phyloP scores from a whole-genome alignment of 2,888 invertebrate genomes.

The Clunio marinus region DNA sequence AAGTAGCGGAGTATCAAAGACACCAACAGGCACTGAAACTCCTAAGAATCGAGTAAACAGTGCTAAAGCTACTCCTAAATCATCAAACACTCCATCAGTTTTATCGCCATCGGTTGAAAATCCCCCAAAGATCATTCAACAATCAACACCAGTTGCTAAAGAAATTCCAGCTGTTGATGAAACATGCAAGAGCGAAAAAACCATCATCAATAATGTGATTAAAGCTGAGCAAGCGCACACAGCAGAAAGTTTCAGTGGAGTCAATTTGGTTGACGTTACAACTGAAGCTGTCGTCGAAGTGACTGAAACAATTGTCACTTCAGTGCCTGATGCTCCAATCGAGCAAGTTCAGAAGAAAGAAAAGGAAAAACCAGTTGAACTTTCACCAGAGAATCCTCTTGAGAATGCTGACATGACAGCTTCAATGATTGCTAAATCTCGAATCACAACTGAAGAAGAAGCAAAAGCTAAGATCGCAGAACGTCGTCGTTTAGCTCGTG shows the following conservation, averaged over 20 bases:
- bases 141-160: neutral
- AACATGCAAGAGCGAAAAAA: constrained; percentile 6
- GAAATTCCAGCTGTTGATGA: neutral
- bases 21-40: constrained; percentile 13
- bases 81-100: constrained; percentile 30
- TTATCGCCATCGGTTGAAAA: constrained; percentile 23
- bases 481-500: constrained; percentile 77
- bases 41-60: constrained; percentile 9
- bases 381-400: neutral
- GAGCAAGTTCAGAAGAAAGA: neutral
- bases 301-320: neutral
- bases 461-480: constrained; percentile 93
- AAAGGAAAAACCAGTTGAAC: neutral
- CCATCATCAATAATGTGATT: constrained; percentile 32
- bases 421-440: constrained; percentile 62
- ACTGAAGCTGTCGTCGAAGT: neutral
- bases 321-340: neutral
- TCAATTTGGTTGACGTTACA: neutral
- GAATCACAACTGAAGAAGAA: constrained; percentile 85
- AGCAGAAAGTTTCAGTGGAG: neutral
- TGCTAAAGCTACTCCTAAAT: constrained; percentile 4
- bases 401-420: constrained; percentile 48
- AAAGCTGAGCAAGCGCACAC: constrained; percentile 29
- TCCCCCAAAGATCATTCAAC: constrained; percentile 15
- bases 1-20: neutral